Evolutionary conservation across 2,113 vertebrate species (phyloP).

Genomic region (Anas platyrhynchos): DNA sequence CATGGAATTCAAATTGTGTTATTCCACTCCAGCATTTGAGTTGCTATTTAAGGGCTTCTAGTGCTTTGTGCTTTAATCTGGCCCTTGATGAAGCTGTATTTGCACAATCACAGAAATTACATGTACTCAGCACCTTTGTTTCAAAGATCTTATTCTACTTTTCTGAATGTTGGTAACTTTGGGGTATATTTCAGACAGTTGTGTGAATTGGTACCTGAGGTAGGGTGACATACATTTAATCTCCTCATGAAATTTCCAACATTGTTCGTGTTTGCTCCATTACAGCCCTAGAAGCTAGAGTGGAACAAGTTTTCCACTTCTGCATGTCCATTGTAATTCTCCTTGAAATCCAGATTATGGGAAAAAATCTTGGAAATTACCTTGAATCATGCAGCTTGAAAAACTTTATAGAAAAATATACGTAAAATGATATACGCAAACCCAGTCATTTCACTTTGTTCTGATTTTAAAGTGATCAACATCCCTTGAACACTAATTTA

Average conservation of each 20-base stretch:
- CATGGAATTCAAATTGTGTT: not conserved
- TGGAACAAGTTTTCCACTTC: not conserved
- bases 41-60: not conserved
- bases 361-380: not conserved
- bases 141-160: not conserved
- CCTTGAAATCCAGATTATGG: not conserved
- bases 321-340: not conserved
- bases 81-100: not conserved
- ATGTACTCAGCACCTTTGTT: not conserved
- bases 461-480: conserved; percentile 15
- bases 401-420: conserved; percentile 35
- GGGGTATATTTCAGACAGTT: not conserved
- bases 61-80: not conserved
- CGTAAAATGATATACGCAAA: not conserved
- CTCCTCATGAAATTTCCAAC: not conserved
- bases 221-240: not conserved
- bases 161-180: not conserved
- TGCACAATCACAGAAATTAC: not conserved
- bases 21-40: not conserved
- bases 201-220: not conserved
- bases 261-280: not conserved
- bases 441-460: not conserved
- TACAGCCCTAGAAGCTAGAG: not conserved
- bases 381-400: conserved; percentile 25
- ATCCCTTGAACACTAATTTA: not conserved